Base-by-base conservation (phyloP, 2,797 vertebrate species). In the Amblyopsis hoosieri region DNA sequence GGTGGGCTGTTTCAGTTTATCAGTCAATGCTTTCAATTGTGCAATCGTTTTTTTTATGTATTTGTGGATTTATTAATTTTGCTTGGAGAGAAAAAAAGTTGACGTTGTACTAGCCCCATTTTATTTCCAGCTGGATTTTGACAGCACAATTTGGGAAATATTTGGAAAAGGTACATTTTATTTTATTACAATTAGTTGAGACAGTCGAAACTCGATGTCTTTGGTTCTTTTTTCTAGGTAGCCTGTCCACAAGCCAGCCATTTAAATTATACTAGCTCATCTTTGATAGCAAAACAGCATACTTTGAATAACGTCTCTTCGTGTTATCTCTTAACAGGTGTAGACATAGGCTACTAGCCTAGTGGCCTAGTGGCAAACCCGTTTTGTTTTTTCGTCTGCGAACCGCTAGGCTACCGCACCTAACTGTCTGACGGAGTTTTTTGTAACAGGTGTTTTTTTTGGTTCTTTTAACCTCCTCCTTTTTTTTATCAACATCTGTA, bases 381-480 rank as follows among this genome's bases (percentile, higher is more conserved):
- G 7, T 42, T 54, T 59, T 23, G 2, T 51, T 6, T 4, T 15
- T 42, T 61, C 17, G 33, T 3, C 10, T 50, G 47, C 58, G 19
- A 37, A 42, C 6, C 53, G 51, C 12, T 10, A 54, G 29, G 15
- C 53, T 42, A 15, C 13, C 3, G 54, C 13, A 49, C 29, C 60
- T 49, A 52, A 13, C 71, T 14, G 31, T 60, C 46, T 19, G 13
- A 13, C 4, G 52, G 66, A 81, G 73, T 70, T 79, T 1, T 51
- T 67, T 14, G 56, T 73, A 82, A 86, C 80, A 89, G 85, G 87
- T 90, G 83, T 62, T 82, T 88, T 63, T 72, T 19, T 57, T 29
- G 31, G 15, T 29, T 57, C 29, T 12, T 23, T n/a, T 54, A 53
- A 73, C 74, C 46, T 57, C 60, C 64, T 70, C 61, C 42, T 42